Conservation (phyloP, 2,113 vertebrate genomes). For the Clarias batrachus region DNA sequence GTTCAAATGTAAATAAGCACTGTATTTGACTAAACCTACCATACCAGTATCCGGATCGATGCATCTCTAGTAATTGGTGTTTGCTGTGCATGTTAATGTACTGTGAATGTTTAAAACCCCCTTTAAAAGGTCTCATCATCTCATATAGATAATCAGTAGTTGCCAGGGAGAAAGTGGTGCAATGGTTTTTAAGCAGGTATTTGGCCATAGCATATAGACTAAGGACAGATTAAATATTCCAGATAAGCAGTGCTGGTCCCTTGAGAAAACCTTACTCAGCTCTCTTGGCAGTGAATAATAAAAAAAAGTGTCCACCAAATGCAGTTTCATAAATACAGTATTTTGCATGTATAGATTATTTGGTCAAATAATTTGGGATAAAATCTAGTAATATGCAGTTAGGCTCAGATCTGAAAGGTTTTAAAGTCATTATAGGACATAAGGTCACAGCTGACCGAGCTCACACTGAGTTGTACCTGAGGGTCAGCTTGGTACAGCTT, state of each 20-base stretch:
- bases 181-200: background rate
- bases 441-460: background rate
- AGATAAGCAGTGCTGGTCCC: background rate
- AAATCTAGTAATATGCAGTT: background rate
- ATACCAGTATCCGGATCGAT: background rate
- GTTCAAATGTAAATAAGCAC: background rate
- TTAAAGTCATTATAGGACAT: background rate
- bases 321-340: background rate
- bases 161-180: background rate
- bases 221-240: background rate
- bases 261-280: conserved; percentile 1
- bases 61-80: background rate
- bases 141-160: background rate
- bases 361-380: background rate
- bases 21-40: background rate
- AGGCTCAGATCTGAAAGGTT: background rate
- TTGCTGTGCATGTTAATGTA: background rate
- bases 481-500: background rate
- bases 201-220: background rate
- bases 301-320: background rate
- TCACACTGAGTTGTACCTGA: background rate
- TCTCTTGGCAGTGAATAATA: background rate
- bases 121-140: background rate
- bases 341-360: background rate
- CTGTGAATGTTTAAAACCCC: background rate